A percentile compares a stretch with the other conserved stretches of the same genome.
phyloP scores from a whole-genome alignment of 1,140 invertebrate species.

The Lepidostoma basale region DNA sequence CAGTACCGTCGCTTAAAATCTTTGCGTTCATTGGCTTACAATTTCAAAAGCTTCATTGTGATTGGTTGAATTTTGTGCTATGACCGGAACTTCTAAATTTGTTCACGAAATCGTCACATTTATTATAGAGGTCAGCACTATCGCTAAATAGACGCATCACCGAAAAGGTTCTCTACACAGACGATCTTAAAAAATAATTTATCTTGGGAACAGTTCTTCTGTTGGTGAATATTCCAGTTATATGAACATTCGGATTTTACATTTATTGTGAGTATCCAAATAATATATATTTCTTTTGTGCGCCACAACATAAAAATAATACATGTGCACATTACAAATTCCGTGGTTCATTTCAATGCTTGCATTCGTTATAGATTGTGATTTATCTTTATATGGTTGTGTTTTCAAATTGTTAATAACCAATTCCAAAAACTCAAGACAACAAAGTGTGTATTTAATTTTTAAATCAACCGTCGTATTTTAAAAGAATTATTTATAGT shows the following conservation, averaged over 20 bases:
- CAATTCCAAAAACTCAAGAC: too few species aligned
- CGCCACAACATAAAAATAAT: constrained; percentile 8
- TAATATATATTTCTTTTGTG: constrained; percentile 12
- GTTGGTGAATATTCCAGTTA: constrained; percentile 17
- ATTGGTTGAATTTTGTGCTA: constrained; percentile 10
- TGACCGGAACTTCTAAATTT: background rate
- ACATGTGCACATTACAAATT: background rate
- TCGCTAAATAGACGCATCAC: constrained; percentile 32
- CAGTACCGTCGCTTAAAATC: background rate
- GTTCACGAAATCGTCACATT: constrained; percentile 12
- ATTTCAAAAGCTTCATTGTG: background rate
- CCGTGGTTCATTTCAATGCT: background rate
- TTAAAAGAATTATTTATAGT: too few species aligned
- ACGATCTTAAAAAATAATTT: constrained; percentile 22
- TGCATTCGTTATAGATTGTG: constrained; percentile 1
- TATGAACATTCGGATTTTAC: constrained; percentile 25
- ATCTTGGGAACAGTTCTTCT: constrained; percentile 11
- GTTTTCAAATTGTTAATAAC: constrained; percentile 12
- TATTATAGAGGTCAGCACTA: constrained; percentile 36
- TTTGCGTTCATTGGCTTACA: constrained; percentile 1
- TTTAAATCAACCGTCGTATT: too few species aligned
- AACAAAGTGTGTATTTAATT: too few species aligned
- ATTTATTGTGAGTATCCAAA: constrained; percentile 16
- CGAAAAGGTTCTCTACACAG: constrained; percentile 9
- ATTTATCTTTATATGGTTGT: constrained; percentile 15